A percentile compares a stretch with the other conserved stretches of the same genome.
Evolutionary conservation across 2,888 invertebrate species (phyloP).

Genomic region (Biston stratarius): DNA sequence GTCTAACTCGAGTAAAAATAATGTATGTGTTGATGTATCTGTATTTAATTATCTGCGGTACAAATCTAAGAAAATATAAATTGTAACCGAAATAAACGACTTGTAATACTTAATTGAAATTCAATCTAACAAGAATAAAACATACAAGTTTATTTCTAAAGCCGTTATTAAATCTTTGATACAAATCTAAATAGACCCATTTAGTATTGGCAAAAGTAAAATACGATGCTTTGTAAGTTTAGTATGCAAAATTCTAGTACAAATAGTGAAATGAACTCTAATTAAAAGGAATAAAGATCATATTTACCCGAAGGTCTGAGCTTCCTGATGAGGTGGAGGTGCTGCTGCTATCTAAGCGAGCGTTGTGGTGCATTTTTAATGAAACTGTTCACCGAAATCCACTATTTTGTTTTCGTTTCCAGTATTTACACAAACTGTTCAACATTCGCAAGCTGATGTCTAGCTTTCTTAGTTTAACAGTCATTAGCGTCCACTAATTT

Average conservation of each 20-base stretch:
- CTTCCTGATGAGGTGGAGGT: slow-evolving; percentile 77
- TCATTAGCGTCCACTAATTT: slow-evolving; percentile 48
- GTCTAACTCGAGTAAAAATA: too few relatives aligned
- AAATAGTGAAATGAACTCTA: slow-evolving; percentile 8
- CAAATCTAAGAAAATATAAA: neutral
- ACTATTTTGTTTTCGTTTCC: slow-evolving; percentile 29
- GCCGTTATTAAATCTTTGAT: slow-evolving; percentile 19
- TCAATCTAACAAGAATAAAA: slow-evolving; percentile 1
- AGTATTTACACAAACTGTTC: slow-evolving; percentile 20
- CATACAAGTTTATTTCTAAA: slow-evolving; percentile 7
- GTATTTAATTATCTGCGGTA: too few relatives aligned
- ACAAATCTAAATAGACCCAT: slow-evolving; percentile 19
- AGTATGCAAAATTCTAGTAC: slow-evolving; percentile 1
- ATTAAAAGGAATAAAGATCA: slow-evolving; percentile 16
- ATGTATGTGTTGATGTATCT: too few relatives aligned
- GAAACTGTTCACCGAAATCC: slow-evolving; percentile 20
- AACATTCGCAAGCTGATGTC: slow-evolving; percentile 12
- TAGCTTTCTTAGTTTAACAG: slow-evolving; percentile 57
- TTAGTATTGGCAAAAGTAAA: slow-evolving; percentile 22
- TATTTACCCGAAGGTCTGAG: slow-evolving; percentile 76
- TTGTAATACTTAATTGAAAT: slow-evolving; percentile 4
- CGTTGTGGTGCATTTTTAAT: slow-evolving; percentile 63
- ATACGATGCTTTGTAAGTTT: slow-evolving; percentile 11
- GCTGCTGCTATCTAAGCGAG: slow-evolving; percentile 68
- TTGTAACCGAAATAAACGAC: neutral